Evolutionary conservation across 2,113 vertebrate genomes (phyloP).

Genomic region (Parus major): DNA sequence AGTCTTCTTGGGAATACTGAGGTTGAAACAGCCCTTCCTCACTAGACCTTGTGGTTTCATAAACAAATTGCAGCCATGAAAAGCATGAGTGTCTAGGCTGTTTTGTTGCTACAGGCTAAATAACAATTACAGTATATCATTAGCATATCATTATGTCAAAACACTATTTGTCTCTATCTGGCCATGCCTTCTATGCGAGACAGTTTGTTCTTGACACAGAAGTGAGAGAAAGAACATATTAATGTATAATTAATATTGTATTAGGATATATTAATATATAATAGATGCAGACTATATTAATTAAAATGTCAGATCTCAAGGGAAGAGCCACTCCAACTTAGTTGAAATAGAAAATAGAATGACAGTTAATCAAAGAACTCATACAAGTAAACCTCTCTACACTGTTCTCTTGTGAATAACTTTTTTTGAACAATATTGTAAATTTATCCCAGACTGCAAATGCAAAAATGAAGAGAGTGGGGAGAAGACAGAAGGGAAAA

Average conservation of each 20-base stretch:
- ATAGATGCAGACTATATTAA: not conserved
- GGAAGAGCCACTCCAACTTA: not conserved
- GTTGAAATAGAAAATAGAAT: not conserved
- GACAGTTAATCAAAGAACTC: conserved; percentile 8
- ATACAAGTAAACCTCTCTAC: not conserved
- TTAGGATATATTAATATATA: not conserved
- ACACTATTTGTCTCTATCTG: not conserved
- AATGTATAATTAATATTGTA: not conserved
- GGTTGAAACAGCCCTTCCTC: not conserved
- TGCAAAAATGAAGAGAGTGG: not conserved
- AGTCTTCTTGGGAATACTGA: not conserved
- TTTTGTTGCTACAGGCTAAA: not conserved
- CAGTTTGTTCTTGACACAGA: not conserved
- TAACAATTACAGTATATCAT: not conserved
- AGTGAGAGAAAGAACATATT: not conserved
- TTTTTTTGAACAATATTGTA: not conserved
- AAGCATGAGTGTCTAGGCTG: not conserved
- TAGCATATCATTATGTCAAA: not conserved
- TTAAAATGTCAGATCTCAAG: not conserved
- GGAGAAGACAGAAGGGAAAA: not conserved
- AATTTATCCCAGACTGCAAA: not conserved
- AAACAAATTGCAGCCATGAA: not conserved
- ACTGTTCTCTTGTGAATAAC: not conserved
- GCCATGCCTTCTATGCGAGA: not conserved
- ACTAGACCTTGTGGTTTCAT: not conserved